A percentile compares a stretch with the other conserved stretches of the same genome.
phyloP scores from a whole-genome alignment of 2,797 vertebrate species.

The Cynopterus sphinx region DNA sequence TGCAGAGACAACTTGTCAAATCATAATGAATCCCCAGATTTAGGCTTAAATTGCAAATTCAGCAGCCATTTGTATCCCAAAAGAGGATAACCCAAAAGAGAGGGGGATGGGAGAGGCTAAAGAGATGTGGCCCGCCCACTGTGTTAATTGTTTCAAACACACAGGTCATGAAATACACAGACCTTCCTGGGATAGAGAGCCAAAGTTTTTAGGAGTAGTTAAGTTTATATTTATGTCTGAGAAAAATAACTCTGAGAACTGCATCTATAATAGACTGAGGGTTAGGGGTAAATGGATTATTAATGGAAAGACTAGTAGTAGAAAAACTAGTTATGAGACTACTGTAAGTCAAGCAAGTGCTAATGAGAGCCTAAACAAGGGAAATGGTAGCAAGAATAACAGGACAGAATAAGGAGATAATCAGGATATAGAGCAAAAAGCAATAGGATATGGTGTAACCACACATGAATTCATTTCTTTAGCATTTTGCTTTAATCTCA shows the following conservation, averaged over 20 bases:
- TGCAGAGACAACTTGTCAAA: neutral
- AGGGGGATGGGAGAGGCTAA: neutral
- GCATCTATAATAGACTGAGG: neutral
- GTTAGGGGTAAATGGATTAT: neutral
- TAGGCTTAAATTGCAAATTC: neutral
- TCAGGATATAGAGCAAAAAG: neutral
- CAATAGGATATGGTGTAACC: neutral
- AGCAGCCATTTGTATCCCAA: neutral
- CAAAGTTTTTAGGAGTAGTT: neutral
- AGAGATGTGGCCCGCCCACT: neutral
- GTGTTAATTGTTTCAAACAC: neutral
- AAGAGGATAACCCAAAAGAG: neutral
- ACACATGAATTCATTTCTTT: too few species aligned
- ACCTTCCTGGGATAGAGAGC: neutral
- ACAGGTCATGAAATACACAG: neutral
- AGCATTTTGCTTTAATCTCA: too few species aligned
- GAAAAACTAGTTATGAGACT: neutral
- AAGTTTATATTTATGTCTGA: neutral
- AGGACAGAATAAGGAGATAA: neutral
- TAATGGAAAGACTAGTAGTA: neutral
- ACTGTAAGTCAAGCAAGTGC: neutral
- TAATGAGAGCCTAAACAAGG: neutral
- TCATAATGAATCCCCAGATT: neutral
- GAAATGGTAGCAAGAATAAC: neutral
- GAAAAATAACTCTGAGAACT: neutral